A percentile compares a stretch with the other conserved stretches of the same genome.
Evolutionary conservation across 2,797 vertebrate species (phyloP).

Genomic region (Netta rufina): DNA sequence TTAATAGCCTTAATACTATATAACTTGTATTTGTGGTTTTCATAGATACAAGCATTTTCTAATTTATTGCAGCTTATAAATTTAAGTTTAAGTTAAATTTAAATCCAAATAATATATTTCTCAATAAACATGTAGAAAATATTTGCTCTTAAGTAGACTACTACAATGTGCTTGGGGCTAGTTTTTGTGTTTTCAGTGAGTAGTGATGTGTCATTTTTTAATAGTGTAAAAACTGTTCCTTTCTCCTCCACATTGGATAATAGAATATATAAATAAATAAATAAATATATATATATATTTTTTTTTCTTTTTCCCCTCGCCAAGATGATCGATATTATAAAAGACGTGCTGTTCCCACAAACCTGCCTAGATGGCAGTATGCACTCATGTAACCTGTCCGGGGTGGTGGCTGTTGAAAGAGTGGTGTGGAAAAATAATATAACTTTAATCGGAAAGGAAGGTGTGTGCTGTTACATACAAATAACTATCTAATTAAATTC

Average conservation of each 20-base stretch:
- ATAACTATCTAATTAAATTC: background rate
- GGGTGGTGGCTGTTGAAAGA: background rate
- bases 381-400: constrained; percentile 15
- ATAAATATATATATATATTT: no score
- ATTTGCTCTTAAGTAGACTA: background rate
- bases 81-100: background rate
- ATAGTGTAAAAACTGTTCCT: background rate
- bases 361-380: constrained; percentile 71
- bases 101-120: background rate
- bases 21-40: background rate
- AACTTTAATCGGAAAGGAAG: background rate
- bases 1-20: background rate
- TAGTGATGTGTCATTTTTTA: background rate
- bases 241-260: background rate
- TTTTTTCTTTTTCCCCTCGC: background rate
- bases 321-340: background rate
- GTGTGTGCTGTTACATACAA: background rate
- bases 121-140: constrained; percentile 13
- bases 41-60: background rate
- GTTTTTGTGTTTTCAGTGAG: background rate
- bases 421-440: background rate
- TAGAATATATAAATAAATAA: background rate
- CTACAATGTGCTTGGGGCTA: background rate
- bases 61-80: background rate
- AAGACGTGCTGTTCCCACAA: constrained; percentile 21